These are phyloP conservation scores for Acanthiza pusilla DNA, from an alignment of 2,797 vertebrate genomes.

Conservation along the genomic window DNA sequence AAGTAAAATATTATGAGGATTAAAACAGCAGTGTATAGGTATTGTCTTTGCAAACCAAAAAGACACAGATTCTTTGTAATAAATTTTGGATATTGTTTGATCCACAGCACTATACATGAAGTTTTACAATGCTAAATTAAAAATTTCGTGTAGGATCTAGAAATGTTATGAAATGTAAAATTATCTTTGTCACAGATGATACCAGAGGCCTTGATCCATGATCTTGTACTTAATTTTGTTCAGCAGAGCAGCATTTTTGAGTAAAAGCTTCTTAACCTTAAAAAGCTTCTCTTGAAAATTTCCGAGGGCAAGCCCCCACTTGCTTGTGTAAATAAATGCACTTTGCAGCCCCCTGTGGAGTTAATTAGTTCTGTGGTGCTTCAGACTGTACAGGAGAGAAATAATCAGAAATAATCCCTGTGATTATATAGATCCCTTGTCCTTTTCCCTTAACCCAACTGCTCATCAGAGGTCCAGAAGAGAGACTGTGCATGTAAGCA, in stretches of 20 bases:
- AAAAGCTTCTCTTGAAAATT: background rate
- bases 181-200: background rate
- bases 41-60: background rate
- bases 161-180: background rate
- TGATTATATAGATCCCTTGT: background rate
- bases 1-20: background rate
- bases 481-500: background rate
- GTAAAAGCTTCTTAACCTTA: background rate
- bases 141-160: background rate
- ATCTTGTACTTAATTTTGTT: background rate
- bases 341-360: background rate
- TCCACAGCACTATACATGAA: background rate
- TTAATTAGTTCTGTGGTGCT: background rate
- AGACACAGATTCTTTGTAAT: background rate
- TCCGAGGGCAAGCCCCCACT: background rate
- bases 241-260: background rate
- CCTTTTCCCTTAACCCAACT: background rate
- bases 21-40: background rate
- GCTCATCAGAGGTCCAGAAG: background rate
- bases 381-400: background rate
- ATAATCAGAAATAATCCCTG: background rate
- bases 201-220: background rate
- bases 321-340: background rate
- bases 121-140: background rate
- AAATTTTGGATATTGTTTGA: background rate